These are phyloP conservation scores for Ormyrus thymus DNA, from an alignment of 2,888 invertebrate species.

Conservation along the genomic window DNA sequence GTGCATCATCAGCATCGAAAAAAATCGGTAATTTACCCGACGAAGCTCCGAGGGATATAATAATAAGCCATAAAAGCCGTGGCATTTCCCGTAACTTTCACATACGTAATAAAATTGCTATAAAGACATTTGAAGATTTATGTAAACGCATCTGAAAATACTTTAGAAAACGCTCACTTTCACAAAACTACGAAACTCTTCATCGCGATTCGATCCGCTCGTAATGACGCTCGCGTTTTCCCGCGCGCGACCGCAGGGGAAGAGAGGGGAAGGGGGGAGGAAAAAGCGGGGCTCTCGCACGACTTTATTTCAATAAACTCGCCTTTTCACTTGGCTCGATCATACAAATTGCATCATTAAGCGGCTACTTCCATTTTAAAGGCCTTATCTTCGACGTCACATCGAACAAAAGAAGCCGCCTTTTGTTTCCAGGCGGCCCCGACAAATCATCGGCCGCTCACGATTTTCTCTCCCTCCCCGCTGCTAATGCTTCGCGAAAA, in stretches of 20 bases:
- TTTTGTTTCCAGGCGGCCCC: neutral
- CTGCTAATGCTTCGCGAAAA: no score
- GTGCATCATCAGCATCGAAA: no score
- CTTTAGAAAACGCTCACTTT: conserved; percentile 26
- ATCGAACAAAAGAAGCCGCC: conserved; percentile 11
- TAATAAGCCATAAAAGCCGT: neutral
- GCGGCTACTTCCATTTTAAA: neutral
- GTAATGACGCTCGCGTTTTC: conserved; percentile 1
- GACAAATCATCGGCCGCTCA: conserved; percentile 27
- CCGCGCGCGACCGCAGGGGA: neutral
- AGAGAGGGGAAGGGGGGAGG: no score
- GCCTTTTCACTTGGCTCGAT: neutral
- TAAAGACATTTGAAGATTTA: conserved; percentile 26
- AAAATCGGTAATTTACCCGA: no score
- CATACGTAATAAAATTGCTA: conserved; percentile 17
- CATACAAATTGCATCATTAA: conserved; percentile 42
- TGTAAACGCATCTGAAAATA: conserved; percentile 3
- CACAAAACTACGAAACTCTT: conserved; percentile 9
- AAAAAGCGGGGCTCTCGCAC: neutral
- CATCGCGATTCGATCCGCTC: neutral
- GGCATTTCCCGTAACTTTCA: conserved; percentile 13
- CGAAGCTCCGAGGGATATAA: no score
- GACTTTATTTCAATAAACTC: conserved; percentile 21
- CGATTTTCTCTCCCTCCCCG: conserved; percentile 1
- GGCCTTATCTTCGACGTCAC: neutral